Base-by-base conservation (phyloP, 2,888 invertebrate species). In the Polyommatus iphigenia region DNA sequence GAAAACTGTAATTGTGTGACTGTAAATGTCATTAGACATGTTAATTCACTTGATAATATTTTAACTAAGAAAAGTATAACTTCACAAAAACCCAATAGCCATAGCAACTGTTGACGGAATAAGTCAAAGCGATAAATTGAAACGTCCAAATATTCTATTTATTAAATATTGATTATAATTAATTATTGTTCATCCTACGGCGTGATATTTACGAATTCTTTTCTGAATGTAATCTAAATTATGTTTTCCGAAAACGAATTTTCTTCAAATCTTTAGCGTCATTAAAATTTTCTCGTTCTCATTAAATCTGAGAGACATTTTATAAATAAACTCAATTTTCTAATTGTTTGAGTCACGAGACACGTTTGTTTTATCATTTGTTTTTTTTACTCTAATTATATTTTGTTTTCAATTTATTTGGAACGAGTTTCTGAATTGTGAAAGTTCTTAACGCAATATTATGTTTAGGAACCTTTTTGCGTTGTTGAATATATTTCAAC, bases 251-350 rank as follows among this genome's bases (percentile, higher is more conserved):
- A 24, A 5, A 32, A 67, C 29, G 67, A 67, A 32, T 67, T 67
- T 32, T 32, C 67, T 18, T 5, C 6, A 67, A 67, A 67, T 67
- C 29, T 67, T 6, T 67, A 67, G 29, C 29, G 15, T 29, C 29
- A 10, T 18, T 67, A 29, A 32, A 67, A 67, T 67, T 67, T 67
- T 32, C 67, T 67, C 67, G 29, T 67, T 67, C 29, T 67, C 67
- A 67, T 32, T 18, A 67, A 67, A 67, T 67, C 67, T 67, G 67
- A 67, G 6, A 32, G 67, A 67, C 29, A 67, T 67, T 67, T 67
- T 67, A 67, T 67, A 67, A 29, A 67, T 18, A 67, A 29, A 67
- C 67, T 67, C 67, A 67, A 67, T 67, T 67, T 67, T 67, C 67
- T 67, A 67, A 67, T 32, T 67, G 29, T 67, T 67, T 67, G 15